Conservation (phyloP, 2,113 vertebrate genomes). For the Pelecanoides urinatrix region DNA sequence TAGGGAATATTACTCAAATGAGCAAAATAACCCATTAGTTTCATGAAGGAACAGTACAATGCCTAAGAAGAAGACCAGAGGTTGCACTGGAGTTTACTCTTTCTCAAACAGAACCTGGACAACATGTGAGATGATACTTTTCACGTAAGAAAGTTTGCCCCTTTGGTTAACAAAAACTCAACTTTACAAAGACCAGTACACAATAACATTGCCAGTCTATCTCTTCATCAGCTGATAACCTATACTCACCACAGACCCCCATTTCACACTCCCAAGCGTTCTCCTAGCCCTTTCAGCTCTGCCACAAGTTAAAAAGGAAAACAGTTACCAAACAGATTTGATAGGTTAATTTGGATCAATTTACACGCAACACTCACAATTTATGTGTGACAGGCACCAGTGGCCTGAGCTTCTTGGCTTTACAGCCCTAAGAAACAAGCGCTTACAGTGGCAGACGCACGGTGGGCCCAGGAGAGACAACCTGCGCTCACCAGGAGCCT, state of each 20-base stretch:
- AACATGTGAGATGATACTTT: accelerated
- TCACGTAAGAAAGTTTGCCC: neutral
- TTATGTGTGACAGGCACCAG: neutral
- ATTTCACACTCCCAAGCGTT: neutral
- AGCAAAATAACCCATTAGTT: neutral
- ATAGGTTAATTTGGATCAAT: neutral
- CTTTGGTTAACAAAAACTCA: neutral
- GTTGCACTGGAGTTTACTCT: neutral
- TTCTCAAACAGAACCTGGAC: neutral
- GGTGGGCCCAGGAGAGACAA: accelerated
- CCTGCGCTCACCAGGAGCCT: accelerated
- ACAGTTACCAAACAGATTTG: neutral
- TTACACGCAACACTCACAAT: neutral
- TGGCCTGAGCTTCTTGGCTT: neutral
- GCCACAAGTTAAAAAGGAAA: neutral
- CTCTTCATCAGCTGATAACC: neutral
- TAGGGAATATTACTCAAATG: neutral
- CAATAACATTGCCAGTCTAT: neutral
- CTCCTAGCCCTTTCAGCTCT: neutral
- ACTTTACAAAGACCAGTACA: neutral
- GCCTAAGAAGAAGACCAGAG: neutral
- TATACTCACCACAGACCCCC: neutral
- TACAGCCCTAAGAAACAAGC: accelerated
- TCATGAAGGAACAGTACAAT: neutral
- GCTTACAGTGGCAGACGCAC: accelerated